Base-by-base conservation (phyloP, 2,888 invertebrate species). In the Cosmopolites sordidus region DNA sequence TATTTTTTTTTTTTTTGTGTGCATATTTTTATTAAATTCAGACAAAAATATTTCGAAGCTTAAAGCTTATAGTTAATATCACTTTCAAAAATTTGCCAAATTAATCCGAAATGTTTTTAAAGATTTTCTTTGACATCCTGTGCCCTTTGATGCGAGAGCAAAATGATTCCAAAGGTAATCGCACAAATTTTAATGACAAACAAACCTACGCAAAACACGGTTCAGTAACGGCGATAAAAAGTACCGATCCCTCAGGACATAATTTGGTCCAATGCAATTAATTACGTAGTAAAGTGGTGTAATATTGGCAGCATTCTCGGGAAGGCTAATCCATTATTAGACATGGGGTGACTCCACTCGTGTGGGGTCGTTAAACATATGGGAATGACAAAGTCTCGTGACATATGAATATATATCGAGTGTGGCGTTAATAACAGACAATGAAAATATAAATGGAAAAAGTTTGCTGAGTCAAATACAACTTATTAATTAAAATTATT, bases 221-320 rank as follows among this genome's bases (percentile, higher is more conserved):
- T 33, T 27, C 22, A 45, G 30, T 38, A 48, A 15, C 38, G 49
- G 38, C 50, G 30, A 45, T 49, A 44, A 45, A 51, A 54, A 51
- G 55, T 43, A 40, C 56, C 48, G 39, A 30, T 68, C 70, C 66
- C 70, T 54, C 17, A 66, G 60, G 69, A 68, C 67, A 65, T 69
- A 69, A 71, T 70, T 70, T 69, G 27, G 12, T 27, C 47, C 27
- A 16, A 65, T 64, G 66, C 71, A 72, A 73, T 73, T 72, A 73
- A 73, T 72, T 72, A 72, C 68, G 70, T 72, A 73, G 73, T 73
- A 73, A 73, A 73, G 72, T 72, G 72, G 73, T 72, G 71, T 69
- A 72, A 72, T 73, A 73, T 73, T 70, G 72, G 71, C 71, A 65
- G 65, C 68, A 67, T 70, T 69, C 48, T 66, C 66, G 64, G 72